Evolutionary conservation across 2,797 vertebrate species (phyloP), one percentile per base, ranked within the genome.

Genomic region (Oryzias dopingdopingensis): DNA sequence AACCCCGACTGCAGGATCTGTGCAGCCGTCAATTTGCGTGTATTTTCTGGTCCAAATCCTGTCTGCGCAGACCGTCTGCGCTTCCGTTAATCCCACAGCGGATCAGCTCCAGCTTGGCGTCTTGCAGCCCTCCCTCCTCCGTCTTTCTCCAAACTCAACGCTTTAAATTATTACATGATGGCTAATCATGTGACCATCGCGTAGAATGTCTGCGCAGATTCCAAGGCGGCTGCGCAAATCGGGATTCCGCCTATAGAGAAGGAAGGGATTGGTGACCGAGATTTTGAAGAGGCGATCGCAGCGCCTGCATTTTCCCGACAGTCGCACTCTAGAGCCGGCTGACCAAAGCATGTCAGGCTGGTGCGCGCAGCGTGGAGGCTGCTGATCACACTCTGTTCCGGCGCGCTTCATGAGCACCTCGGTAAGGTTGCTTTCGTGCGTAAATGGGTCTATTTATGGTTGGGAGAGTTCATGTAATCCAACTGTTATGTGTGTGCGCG

Each of bases 21-120:
- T 74, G 88, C 90, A 90, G 86, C 86, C 90, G 88, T 86, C 89
- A 83, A 73, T 87, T 79, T 83, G 86, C 85, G 83, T 89, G 83
- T 62, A 74, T 85, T 85, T 78, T 79, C 70, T 80, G 79, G 80
- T 62, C 73, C 67, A 74, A 82, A 81, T 76, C 82, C 79, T 74
- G 81, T 17, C 84, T 80, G 72, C 52, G 50, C 40, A 65, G 72
- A 74, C 59, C 48, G 68, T 65, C 67, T 71, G 80, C 78, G 76
- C 71, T 14, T 59, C 47, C 55, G 63, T 86, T 89, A 90, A 88
- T 87, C 86, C 85, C 76, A 65, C 68, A 53, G 77, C 50, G 79
- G 86, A 88, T 88, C 80, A 76, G 70, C 81, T 72, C 61, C 78
- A 70, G 76, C 48, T 71, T 70, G 65, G 56, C 50, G 71, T 57